A percentile compares a stretch with the other conserved stretches of the same genome.
Conservation (phyloP, 1,140 invertebrate genomes). For the Apis florea region DNA sequence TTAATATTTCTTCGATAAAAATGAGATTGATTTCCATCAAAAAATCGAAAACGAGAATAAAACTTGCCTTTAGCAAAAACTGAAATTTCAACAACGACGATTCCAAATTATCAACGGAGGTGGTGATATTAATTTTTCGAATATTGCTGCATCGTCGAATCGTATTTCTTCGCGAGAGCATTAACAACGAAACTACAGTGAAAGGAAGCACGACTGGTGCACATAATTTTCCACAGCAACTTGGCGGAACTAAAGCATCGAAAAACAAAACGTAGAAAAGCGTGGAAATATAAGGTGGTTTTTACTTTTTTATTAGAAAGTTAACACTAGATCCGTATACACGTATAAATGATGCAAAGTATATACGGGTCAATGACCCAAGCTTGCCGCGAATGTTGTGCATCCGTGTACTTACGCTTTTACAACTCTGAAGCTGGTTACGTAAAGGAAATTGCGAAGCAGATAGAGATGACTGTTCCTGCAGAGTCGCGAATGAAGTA, state of each 20-base stretch:
- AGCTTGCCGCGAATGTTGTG: background rate
- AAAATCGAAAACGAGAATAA: background rate
- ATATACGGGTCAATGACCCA: background rate
- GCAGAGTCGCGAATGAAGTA: background rate
- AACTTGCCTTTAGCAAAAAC: background rate
- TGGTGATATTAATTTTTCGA: background rate
- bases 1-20: no score
- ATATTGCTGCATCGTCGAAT: background rate
- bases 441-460: constrained; percentile 17
- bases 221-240: background rate
- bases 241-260: background rate
- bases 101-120: background rate
- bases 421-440: background rate
- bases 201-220: background rate
- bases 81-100: background rate
- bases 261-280: background rate
- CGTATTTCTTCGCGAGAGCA: background rate
- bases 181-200: background rate
- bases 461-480: background rate
- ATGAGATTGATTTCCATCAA: no score
- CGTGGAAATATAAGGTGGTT: background rate
- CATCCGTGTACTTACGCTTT: background rate
- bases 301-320: background rate
- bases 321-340: background rate
- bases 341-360: constrained; percentile 5